A percentile compares a stretch with the other conserved stretches of the same genome.
phyloP scores from a whole-genome alignment of 2,888 invertebrate genomes.

The Xestia c-nigrum region DNA sequence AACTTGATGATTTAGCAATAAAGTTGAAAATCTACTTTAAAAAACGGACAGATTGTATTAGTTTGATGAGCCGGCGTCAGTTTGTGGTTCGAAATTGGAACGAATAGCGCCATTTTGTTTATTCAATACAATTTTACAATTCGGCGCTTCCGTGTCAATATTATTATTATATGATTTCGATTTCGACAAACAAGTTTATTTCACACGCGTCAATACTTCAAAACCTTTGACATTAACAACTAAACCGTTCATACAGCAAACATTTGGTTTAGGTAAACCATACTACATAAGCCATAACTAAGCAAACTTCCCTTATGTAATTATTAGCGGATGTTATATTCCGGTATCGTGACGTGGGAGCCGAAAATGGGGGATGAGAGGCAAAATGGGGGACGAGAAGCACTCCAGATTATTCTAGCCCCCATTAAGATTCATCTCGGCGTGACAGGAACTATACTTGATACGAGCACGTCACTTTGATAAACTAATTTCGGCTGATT shows the following conservation, averaged over 20 bases:
- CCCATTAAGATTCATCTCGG: slow-evolving; percentile 52
- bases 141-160: background rate
- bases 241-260: slow-evolving; percentile 20
- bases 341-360: slow-evolving; percentile 25
- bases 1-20: no score
- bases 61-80: no score
- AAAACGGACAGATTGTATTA: no score
- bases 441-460: slow-evolving; percentile 39
- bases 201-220: background rate
- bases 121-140: background rate
- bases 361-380: slow-evolving; percentile 21
- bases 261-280: slow-evolving; percentile 45
- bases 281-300: slow-evolving; percentile 22
- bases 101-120: background rate
- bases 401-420: slow-evolving; percentile 28
- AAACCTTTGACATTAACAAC: slow-evolving; percentile 28
- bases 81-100: background rate
- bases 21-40: no score
- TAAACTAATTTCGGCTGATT: slow-evolving; percentile 59
- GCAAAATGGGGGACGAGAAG: slow-evolving; percentile 8
- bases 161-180: background rate
- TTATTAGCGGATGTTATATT: slow-evolving; percentile 39
- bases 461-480: slow-evolving; percentile 52
- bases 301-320: slow-evolving; percentile 36
- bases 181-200: background rate